Conservation (phyloP, 2,888 invertebrate genomes). For the Imbricaverruca yamaguchii region DNA sequence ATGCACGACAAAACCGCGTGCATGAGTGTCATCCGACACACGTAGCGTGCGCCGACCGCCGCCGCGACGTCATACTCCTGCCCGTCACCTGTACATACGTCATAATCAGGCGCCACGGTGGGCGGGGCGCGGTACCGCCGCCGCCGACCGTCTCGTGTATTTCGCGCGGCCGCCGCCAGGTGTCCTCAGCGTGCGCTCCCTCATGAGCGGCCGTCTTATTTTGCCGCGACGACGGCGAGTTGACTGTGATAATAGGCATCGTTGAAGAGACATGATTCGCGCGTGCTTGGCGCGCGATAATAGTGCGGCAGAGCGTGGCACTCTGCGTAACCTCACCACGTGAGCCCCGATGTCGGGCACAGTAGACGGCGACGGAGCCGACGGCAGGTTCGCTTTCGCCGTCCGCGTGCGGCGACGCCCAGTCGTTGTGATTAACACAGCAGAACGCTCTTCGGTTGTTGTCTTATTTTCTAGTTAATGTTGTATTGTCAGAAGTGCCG, state of each 20-base stretch:
- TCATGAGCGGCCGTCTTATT: background rate
- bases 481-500: background rate
- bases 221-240: background rate
- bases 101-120: too few species aligned
- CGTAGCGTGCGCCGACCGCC: background rate
- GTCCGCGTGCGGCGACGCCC: background rate
- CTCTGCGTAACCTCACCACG: too few species aligned
- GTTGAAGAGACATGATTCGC: background rate
- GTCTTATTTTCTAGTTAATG: background rate
- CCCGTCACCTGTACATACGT: background rate
- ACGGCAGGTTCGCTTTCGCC: too few species aligned
- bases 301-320: too few species aligned
- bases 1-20: background rate
- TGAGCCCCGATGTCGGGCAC: too few species aligned
- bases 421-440: background rate
- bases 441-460: background rate
- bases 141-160: too few species aligned
- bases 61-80: background rate
- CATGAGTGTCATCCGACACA: background rate
- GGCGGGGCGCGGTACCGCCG: too few species aligned
- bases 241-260: background rate
- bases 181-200: too few species aligned
- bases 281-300: too few species aligned
- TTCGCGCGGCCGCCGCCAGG: too few species aligned
- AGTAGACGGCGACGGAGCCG: too few species aligned